Percentiles rank a stretch among this genome's conserved stretches.
phyloP scores from a whole-genome alignment of 2,888 invertebrate genomes.

The Himalopsyche kuldschensis region DNA sequence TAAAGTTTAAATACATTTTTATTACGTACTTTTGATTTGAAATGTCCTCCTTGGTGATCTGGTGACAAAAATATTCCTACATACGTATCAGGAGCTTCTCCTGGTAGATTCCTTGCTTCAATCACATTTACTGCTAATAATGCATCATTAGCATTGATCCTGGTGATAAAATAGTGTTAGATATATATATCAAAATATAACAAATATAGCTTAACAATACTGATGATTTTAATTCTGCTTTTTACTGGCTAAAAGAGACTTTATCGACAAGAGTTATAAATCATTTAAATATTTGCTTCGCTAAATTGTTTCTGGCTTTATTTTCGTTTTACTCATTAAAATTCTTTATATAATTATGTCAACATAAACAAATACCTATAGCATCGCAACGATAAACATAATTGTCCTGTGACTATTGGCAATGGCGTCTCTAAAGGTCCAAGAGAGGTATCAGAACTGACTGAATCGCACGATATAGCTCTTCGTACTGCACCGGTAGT shows the following conservation, averaged over 20 bases:
- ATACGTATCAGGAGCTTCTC: slow-evolving; percentile 69
- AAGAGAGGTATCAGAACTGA: slow-evolving; percentile 76
- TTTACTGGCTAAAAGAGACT: too few relatives aligned
- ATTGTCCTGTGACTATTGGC: slow-evolving; percentile 71
- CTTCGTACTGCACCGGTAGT: slow-evolving; percentile 55
- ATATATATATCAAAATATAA: background rate
- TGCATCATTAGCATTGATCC: slow-evolving; percentile 51
- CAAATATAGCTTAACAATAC: too few relatives aligned
- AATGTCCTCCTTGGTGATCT: slow-evolving; percentile 48
- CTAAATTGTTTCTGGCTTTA: background rate
- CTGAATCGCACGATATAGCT: slow-evolving; percentile 78
- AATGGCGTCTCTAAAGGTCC: slow-evolving; percentile 71
- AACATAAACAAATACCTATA: slow-evolving; percentile 58
- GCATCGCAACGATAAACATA: slow-evolving; percentile 76
- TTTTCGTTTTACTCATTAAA: background rate
- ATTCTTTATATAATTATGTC: background rate
- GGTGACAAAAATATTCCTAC: slow-evolving; percentile 75
- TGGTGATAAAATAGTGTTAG: slow-evolving; percentile 47
- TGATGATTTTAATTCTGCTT: too few relatives aligned
- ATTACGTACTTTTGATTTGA: slow-evolving; percentile 37
- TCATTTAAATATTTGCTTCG: background rate
- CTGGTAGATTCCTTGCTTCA: slow-evolving; percentile 73
- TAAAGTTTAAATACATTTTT: too few relatives aligned
- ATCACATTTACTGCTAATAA: slow-evolving; percentile 69
- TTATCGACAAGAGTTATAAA: too few relatives aligned